These are phyloP conservation scores for Luidia sarsii DNA, from an alignment of 53 echinoderm and acorn worm genomes.

Conservation along the genomic window DNA sequence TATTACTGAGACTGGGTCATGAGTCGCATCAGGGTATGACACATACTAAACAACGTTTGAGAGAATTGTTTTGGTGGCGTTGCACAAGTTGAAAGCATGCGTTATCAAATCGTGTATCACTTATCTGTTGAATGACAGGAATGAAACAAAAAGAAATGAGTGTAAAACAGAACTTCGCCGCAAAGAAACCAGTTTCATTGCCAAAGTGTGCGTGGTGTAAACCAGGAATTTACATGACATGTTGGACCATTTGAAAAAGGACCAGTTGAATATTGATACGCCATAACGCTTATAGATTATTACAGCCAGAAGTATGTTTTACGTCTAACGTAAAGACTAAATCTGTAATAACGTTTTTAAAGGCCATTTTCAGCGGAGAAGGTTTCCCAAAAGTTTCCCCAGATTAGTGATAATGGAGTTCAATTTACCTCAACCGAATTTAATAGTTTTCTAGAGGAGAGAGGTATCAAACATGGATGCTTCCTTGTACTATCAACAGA, in stretches of 20 bases:
- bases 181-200: slow-evolving; percentile 20
- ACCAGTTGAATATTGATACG: slow-evolving; percentile 28
- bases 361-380: slow-evolving; percentile 30
- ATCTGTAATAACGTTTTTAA: slow-evolving; percentile 8
- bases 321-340: slow-evolving; percentile 17
- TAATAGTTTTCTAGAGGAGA: neutral
- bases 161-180: slow-evolving; percentile 10
- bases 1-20: slow-evolving; percentile 33
- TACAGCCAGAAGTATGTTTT: slow-evolving; percentile 38
- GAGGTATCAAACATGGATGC: slow-evolving; percentile 18
- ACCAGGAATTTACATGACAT: slow-evolving; percentile 25
- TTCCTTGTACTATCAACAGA: slow-evolving; percentile 27
- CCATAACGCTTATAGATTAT: slow-evolving; percentile 42
- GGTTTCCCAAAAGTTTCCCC: slow-evolving; percentile 28
- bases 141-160: no score
- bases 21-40: slow-evolving; percentile 69
- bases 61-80: slow-evolving; percentile 73
- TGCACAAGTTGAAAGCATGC: slow-evolving; percentile 12
- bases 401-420: slow-evolving; percentile 29
- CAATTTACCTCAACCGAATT: slow-evolving; percentile 39
- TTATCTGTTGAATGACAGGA: slow-evolving; percentile 37
- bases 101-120: slow-evolving; percentile 21
- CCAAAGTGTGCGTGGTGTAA: slow-evolving; percentile 36
- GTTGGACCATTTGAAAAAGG: slow-evolving; percentile 37
- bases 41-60: slow-evolving; percentile 53